Evolutionary conservation across 2,797 vertebrate species (phyloP).

Genomic region (Bufotes viridis): DNA sequence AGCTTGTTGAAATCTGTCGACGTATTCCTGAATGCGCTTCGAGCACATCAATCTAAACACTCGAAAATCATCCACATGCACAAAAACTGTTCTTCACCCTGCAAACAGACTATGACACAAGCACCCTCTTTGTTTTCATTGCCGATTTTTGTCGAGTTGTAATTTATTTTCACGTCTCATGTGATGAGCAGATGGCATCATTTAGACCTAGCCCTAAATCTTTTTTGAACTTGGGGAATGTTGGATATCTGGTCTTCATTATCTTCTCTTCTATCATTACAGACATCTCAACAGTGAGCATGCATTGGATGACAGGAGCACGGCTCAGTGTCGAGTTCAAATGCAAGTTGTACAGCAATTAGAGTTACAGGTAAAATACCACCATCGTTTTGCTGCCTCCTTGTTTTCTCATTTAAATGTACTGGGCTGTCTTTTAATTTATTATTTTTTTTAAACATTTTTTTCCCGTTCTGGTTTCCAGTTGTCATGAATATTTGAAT

Average conservation of each 20-base stretch:
- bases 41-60: background rate
- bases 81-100: background rate
- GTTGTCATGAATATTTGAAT: slow-evolving; percentile 12
- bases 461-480: background rate
- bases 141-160: slow-evolving; percentile 12
- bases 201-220: slow-evolving; percentile 39
- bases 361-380: slow-evolving; percentile 94
- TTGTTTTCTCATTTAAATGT: slow-evolving; percentile 43
- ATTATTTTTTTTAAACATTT: background rate
- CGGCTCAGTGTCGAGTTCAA: slow-evolving; percentile 99
- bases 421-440: background rate
- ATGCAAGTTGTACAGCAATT: slow-evolving; percentile 99
- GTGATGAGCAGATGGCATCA: slow-evolving; percentile 10
- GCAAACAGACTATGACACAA: background rate
- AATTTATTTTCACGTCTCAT: slow-evolving; percentile 6
- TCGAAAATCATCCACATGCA: background rate
- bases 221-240: slow-evolving; percentile 52
- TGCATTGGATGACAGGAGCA: slow-evolving; percentile 99
- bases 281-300: slow-evolving; percentile 99
- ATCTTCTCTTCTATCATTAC: slow-evolving; percentile 80
- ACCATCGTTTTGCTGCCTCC: background rate
- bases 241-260: slow-evolving; percentile 79
- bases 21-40: background rate
- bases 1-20: slow-evolving; percentile 1
- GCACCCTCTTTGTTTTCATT: background rate